Percentiles rank a stretch among this genome's conserved stretches.
Conservation (phyloP, 2,888 invertebrate genomes). For the Sarcophaga variegata region DNA sequence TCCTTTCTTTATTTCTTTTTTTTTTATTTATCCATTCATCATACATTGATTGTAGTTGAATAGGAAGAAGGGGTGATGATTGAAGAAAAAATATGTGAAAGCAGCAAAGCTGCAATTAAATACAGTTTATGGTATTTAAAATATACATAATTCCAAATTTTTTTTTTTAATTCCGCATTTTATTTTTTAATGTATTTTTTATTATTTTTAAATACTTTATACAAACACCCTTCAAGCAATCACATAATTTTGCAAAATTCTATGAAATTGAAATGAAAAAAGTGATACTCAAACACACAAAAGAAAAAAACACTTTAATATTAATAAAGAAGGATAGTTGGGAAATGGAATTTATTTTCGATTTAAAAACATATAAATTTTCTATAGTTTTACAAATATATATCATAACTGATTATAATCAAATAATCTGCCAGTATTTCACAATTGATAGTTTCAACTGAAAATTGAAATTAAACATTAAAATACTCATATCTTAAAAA, state of each 20-base stretch:
- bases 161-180: neutral
- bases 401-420: too few relatives aligned
- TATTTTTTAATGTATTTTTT: neutral
- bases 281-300: neutral
- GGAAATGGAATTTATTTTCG: too few relatives aligned
- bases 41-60: too few relatives aligned
- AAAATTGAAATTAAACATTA: too few relatives aligned
- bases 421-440: too few relatives aligned
- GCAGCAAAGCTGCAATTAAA: slow-evolving; percentile 56
- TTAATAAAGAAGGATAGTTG: neutral
- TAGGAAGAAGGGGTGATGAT: neutral
- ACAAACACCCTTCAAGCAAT: slow-evolving; percentile 39
- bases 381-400: too few relatives aligned
- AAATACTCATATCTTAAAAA: too few relatives aligned
- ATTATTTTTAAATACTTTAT: slow-evolving; percentile 5
- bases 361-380: too few relatives aligned
- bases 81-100: slow-evolving; percentile 9
- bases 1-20: neutral
- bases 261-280: neutral
- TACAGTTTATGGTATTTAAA: slow-evolving; percentile 59
- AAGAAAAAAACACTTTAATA: neutral
- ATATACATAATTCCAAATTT: neutral
- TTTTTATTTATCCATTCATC: too few relatives aligned
- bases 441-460: too few relatives aligned
- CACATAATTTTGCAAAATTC: slow-evolving; percentile 16